These are phyloP conservation scores for Mixornis gularis DNA, from an alignment of 2,113 vertebrate genomes.

Conservation along the genomic window DNA sequence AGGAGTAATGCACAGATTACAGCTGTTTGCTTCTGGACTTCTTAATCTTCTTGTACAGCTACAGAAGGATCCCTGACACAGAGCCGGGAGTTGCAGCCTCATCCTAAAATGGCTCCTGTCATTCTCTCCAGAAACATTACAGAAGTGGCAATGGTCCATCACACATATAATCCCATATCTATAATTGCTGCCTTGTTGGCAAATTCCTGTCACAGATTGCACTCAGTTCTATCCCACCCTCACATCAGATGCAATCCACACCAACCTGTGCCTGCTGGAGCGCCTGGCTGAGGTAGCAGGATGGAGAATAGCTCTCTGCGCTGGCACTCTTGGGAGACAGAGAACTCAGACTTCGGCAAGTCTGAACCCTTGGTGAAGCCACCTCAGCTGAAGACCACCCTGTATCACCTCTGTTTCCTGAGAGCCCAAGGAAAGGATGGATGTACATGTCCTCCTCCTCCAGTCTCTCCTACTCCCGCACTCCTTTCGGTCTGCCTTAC, in stretches of 20 bases:
- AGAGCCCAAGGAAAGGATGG: not conserved
- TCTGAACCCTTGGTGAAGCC: not conserved
- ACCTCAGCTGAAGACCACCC: not conserved
- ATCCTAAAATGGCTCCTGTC: not conserved
- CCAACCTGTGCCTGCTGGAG: constrained; percentile 12
- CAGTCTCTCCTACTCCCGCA: not conserved
- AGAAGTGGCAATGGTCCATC: not conserved
- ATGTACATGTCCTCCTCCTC: not conserved
- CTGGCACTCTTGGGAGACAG: not conserved
- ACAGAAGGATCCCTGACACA: not conserved
- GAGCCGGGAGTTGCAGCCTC: not conserved
- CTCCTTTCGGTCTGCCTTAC: not conserved
- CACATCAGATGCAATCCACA: constrained; percentile 38
- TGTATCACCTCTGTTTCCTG: not conserved
- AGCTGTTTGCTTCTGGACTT: not conserved
- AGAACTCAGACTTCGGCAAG: not conserved
- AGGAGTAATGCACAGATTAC: not conserved
- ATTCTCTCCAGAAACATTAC: not conserved
- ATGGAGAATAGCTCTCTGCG: not conserved
- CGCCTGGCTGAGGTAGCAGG: not conserved
- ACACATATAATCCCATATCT: not conserved
- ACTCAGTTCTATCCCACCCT: constrained; percentile 15
- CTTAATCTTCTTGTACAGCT: not conserved
- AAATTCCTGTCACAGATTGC: constrained; percentile 21
- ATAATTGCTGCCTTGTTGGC: constrained; percentile 22